Evolutionary conservation across 2,888 invertebrate genomes (phyloP).

Genomic region (Cactoblastis cactorum): DNA sequence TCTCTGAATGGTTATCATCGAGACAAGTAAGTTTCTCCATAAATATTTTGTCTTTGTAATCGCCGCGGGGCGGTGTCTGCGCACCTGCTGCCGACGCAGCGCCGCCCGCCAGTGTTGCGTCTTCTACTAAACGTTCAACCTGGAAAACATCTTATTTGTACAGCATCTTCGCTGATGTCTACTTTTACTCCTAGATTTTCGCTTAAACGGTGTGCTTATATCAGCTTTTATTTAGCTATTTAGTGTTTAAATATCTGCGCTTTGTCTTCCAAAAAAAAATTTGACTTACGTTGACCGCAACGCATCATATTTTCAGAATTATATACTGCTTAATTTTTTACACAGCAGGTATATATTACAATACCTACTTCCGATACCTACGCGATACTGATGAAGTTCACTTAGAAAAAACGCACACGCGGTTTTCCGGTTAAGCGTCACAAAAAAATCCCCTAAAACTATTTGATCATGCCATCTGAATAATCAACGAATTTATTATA

Average conservation of each 20-base stretch:
- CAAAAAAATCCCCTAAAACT: too few relatives aligned
- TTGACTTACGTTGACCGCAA: conserved; percentile 1
- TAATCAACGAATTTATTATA: too few relatives aligned
- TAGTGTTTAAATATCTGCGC: too few relatives aligned
- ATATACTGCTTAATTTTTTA: not conserved
- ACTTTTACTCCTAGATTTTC: too few relatives aligned
- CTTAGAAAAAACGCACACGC: not conserved
- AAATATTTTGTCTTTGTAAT: conserved; percentile 57
- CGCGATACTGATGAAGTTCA: not conserved
- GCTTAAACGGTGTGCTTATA: not conserved
- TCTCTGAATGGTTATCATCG: conserved; percentile 72
- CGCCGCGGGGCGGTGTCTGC: conserved; percentile 36
- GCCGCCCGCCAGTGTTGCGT: conserved; percentile 51
- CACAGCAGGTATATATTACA: not conserved
- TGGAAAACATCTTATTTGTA: too few relatives aligned
- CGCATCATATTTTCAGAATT: not conserved
- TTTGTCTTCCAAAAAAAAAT: not conserved
- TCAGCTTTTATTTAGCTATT: too few relatives aligned
- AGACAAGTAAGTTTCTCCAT: conserved; percentile 64
- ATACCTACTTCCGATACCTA: not conserved
- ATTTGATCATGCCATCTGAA: too few relatives aligned
- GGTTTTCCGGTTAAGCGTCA: conserved; percentile 1
- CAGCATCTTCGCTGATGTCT: too few relatives aligned
- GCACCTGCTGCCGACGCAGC: conserved; percentile 30
- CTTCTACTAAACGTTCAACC: conserved; percentile 69